Conservation (phyloP, 2,797 vertebrate species). For the Anomalospiza imberbis region DNA sequence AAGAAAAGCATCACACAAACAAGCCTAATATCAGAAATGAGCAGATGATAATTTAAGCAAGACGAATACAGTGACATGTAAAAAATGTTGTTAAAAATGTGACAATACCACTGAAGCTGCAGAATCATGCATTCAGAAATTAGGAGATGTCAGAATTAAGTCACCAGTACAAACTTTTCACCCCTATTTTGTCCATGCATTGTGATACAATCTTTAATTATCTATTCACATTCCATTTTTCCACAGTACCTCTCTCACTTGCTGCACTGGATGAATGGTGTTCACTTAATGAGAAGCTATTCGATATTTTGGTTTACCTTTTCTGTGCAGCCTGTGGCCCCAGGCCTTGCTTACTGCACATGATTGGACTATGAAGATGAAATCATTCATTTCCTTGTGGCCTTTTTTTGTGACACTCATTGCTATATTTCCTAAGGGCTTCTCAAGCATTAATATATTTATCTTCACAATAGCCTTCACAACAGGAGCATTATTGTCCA, state of each 20-base stretch:
- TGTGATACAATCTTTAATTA: slow-evolving; percentile 33
- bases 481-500: slow-evolving; percentile 7
- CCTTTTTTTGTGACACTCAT: not conserved
- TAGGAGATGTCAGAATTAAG: not conserved
- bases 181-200: not conserved
- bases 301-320: slow-evolving; percentile 23
- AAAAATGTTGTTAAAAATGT: not conserved
- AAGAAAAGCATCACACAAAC: not conserved
- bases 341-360: not conserved
- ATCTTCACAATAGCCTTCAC: slow-evolving; percentile 15
- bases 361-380: slow-evolving; percentile 16
- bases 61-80: not conserved
- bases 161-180: not conserved
- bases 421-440: not conserved
- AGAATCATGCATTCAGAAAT: not conserved
- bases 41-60: not conserved
- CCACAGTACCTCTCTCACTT: not conserved
- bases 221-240: not conserved
- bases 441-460: slow-evolving; percentile 36
- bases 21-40: not conserved
- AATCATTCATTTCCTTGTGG: not conserved
- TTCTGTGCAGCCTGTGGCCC: not conserved
- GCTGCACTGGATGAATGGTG: not conserved
- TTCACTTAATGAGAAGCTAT: slow-evolving; percentile 13
- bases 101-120: not conserved